Base-by-base conservation (phyloP, 2,888 invertebrate genomes). In the Coenonympha arcania region DNA sequence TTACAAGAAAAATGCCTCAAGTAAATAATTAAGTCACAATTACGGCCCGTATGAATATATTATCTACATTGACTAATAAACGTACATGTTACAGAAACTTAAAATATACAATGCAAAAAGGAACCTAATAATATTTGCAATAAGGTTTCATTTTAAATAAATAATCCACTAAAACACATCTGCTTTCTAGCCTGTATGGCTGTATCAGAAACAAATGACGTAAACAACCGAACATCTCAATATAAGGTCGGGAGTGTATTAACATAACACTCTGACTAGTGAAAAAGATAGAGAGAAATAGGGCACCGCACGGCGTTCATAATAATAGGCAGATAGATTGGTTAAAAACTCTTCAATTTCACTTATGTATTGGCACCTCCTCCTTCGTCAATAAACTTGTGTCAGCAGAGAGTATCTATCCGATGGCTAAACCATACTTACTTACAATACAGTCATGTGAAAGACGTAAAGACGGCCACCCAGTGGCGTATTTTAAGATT, bases 161-260 rank as follows among this genome's bases (percentile, higher is more conserved):
- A 18, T 26, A 20, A 13, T 8, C 15, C 36, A 6, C 19, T 22
- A 41, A 5, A 11, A 16, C 28, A 31, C 39, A 11, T 33, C 40
- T 40, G 26, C 4, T 22, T 24, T 30, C 28, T 34, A 40, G 34
- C 41, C 31, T 26, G 33, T 40, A 48, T 48, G 34, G 37, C 31
- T 26, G 33, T 40, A 48, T 48, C 31, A 18, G 40, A 33, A 40
- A 54, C 52, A 49, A 52, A 54, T 53, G 49, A 54, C 53, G 52
- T 54, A 77, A 79, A 79, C 66, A 72, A 72, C 63, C 62, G 54
- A 76, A 82, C 79, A 70, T 76, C 81, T 83, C 69, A 78, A 80
- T 79, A 71, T 71, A 73, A 73, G 69, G 69, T 64, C 50, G 59
- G 55, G 40, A 60, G 52, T 59, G 57, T 66, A 83, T 85, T 85